Percentiles rank a stretch among this genome's conserved stretches.
Conservation (phyloP, 2,113 vertebrate genomes). For the Gallinago undulata region DNA sequence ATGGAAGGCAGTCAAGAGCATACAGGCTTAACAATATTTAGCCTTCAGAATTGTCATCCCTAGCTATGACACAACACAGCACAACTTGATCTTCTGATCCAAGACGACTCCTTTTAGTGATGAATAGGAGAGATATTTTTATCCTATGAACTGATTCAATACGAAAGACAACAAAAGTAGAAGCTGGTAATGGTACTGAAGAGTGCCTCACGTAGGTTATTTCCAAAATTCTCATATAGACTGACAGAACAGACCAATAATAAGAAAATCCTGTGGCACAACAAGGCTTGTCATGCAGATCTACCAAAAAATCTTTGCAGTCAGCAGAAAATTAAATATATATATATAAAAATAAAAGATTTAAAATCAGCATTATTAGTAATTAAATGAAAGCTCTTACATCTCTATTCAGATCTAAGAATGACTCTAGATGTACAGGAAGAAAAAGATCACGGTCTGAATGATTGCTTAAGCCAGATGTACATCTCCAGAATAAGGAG, state of each 20-base stretch:
- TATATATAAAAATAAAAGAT: neutral
- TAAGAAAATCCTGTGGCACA: neutral
- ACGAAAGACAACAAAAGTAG: neutral
- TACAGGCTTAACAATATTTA: neutral
- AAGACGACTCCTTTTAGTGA: neutral
- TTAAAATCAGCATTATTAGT: neutral
- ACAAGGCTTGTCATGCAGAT: neutral
- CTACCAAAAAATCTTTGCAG: neutral
- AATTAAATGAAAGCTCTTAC: neutral
- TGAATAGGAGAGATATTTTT: neutral
- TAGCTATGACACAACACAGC: neutral
- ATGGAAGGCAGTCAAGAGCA: neutral
- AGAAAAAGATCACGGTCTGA: neutral
- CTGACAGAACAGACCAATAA: neutral
- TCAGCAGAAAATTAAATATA: neutral
- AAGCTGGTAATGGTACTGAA: neutral
- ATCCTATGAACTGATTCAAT: neutral
- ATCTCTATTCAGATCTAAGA: neutral
- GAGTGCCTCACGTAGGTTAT: neutral
- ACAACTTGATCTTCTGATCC: neutral
- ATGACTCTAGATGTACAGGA: neutral
- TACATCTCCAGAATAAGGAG: neutral
- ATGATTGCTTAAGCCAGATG: neutral
- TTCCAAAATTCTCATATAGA: neutral
- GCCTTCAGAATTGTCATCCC: neutral